phyloP scores from a whole-genome alignment of 1,140 invertebrate species.

The Drosophila rhopaloa region DNA sequence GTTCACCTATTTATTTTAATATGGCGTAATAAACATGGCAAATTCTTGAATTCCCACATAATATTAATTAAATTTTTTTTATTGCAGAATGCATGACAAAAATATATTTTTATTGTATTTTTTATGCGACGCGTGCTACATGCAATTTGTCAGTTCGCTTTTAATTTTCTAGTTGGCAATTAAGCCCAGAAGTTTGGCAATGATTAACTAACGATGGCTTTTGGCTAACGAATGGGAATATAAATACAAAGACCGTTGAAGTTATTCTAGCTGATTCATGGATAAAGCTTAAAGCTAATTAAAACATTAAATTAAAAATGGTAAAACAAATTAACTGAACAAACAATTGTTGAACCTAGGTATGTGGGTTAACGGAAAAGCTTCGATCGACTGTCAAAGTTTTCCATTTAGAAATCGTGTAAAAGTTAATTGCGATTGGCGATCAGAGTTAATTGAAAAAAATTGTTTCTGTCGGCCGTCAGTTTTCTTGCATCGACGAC shows the following conservation, averaged over 20 bases:
- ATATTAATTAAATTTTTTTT: conserved; percentile 7
- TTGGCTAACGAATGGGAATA: background rate
- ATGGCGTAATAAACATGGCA: background rate
- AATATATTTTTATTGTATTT: conserved; percentile 9
- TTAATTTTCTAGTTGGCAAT: conserved; percentile 25
- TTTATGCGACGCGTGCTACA: conserved; percentile 3
- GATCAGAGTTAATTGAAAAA: conserved; percentile 69
- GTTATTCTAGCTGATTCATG: conserved; percentile 18
- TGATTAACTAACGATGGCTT: background rate
- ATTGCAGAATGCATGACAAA: background rate
- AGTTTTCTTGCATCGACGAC: conserved; percentile 29
- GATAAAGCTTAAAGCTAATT: conserved; percentile 24
- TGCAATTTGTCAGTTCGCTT: conserved; percentile 31
- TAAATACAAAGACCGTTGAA: background rate
- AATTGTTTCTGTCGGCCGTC: conserved; percentile 40
- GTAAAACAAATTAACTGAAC: conserved; percentile 30
- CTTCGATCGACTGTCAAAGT: conserved; percentile 11
- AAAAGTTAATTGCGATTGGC: conserved; percentile 70
- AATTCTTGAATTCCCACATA: background rate
- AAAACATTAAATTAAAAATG: conserved; percentile 36
- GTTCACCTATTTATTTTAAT: background rate
- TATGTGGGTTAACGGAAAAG: conserved; percentile 61
- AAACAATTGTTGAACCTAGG: conserved; percentile 27
- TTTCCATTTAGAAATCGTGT: conserved; percentile 74
- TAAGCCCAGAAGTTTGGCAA: conserved; percentile 15